Percentiles rank a stretch among this genome's conserved stretches.
Conservation (phyloP, 2,113 vertebrate genomes). For the Pomatorhinus ruficollis region DNA sequence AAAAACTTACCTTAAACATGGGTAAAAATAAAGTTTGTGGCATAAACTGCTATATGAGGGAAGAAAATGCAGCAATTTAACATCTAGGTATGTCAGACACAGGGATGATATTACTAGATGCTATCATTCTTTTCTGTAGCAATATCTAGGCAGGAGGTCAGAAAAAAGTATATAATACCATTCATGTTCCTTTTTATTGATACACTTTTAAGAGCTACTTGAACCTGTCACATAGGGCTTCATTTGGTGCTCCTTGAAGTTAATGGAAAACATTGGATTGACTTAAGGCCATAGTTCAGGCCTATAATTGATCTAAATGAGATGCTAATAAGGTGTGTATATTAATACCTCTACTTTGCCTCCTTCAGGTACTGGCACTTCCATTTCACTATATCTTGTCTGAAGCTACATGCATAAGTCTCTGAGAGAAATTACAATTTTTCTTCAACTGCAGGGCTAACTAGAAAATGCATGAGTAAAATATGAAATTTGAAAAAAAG, state of each 20-base stretch:
- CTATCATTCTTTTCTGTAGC: background rate
- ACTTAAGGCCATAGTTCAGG: background rate
- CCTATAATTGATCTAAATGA: slow-evolving; percentile 13
- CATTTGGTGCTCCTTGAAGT: background rate
- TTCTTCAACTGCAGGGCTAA: background rate
- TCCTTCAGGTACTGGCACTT: background rate
- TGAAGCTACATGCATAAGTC: background rate
- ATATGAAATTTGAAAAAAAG: background rate
- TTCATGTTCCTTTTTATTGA: background rate
- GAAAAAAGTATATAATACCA: background rate
- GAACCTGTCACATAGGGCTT: background rate
- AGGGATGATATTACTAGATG: background rate
- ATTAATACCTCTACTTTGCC: background rate
- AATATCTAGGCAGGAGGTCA: background rate
- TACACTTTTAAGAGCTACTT: background rate
- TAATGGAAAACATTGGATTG: background rate
- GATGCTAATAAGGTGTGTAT: background rate
- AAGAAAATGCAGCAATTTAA: background rate
- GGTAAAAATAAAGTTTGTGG: background rate
- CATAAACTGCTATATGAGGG: background rate
- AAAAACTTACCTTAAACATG: background rate
- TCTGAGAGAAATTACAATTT: background rate
- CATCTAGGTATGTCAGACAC: background rate
- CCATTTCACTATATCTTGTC: background rate
- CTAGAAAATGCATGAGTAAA: background rate